phyloP scores from a whole-genome alignment of 1,140 invertebrate genomes.

The Drosophila pruinosa region DNA sequence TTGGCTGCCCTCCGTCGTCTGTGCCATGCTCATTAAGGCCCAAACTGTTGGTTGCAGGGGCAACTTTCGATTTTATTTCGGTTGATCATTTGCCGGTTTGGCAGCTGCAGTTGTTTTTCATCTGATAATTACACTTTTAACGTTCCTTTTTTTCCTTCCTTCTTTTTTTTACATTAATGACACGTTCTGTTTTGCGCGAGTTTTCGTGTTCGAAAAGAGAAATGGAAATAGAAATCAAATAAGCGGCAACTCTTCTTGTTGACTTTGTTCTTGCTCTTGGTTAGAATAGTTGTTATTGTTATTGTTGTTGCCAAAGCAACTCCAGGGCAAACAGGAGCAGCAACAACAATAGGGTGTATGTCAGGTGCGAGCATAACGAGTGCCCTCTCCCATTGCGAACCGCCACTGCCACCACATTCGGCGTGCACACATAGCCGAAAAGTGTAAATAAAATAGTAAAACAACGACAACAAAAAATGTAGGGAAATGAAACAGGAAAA shows the following conservation, averaged over 20 bases:
- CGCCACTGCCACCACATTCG: background rate
- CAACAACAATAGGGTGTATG: constrained; percentile 12
- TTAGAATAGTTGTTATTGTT: constrained; percentile 27
- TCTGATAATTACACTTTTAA: constrained; percentile 1
- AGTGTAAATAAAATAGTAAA: constrained; percentile 76
- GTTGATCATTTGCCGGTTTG: constrained; percentile 26
- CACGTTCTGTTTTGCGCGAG: constrained; percentile 38
- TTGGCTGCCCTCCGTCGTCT: constrained; percentile 1
- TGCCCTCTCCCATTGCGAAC: background rate
- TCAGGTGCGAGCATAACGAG: constrained; percentile 51
- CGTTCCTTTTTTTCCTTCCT: background rate
- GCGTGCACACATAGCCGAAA: constrained; percentile 34
- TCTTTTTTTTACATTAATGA: constrained; percentile 13
- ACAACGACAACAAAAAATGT: constrained; percentile 38
- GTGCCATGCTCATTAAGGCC: constrained; percentile 26
- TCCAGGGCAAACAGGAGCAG: constrained; percentile 41
- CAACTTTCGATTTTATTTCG: constrained; percentile 31
- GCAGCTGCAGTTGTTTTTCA: constrained; percentile 1
- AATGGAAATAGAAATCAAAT: constrained; percentile 23
- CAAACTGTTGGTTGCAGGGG: background rate
- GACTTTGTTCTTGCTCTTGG: background rate
- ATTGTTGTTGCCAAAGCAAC: constrained; percentile 60
- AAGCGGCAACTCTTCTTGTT: constrained; percentile 2
- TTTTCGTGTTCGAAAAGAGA: constrained; percentile 30
- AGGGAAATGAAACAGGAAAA: constrained; percentile 68